phyloP scores from a whole-genome alignment of 2,888 invertebrate genomes.

The Oligia strigilis region DNA sequence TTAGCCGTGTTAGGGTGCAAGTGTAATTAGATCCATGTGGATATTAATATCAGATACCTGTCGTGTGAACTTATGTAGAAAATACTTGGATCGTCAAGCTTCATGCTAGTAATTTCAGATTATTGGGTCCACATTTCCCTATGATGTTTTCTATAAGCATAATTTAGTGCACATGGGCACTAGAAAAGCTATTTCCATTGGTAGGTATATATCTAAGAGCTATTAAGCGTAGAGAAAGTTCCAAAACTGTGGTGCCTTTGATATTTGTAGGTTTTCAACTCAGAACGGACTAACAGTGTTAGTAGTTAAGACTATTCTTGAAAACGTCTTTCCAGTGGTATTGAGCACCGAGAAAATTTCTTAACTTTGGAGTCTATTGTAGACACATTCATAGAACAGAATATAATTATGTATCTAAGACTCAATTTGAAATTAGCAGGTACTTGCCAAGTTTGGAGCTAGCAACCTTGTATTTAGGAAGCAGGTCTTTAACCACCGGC shows the following conservation, averaged over 20 bases:
- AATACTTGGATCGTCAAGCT: not conserved
- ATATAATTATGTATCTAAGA: not conserved
- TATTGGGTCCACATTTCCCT: not conserved
- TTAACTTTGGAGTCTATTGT: too few relatives aligned
- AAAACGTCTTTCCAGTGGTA: too few relatives aligned
- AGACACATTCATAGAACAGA: not conserved
- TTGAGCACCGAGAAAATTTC: too few relatives aligned
- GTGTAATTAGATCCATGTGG: slow-evolving; percentile 7
- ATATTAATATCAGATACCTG: not conserved
- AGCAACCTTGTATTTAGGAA: not conserved
- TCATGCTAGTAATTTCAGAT: not conserved
- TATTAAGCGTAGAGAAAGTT: too few relatives aligned
- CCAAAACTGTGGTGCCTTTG: too few relatives aligned
- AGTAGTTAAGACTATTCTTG: too few relatives aligned
- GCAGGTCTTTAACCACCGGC: not conserved
- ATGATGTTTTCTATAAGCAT: not conserved
- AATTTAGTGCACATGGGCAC: not conserved
- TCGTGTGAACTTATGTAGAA: not conserved
- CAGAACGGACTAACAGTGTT: too few relatives aligned
- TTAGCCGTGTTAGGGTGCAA: not conserved
- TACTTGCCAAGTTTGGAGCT: not conserved
- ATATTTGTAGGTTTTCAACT: too few relatives aligned
- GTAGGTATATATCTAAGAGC: too few relatives aligned
- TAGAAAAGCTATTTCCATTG: not conserved
- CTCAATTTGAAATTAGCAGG: not conserved